phyloP scores from a whole-genome alignment of 2,113 vertebrate genomes.

The Patagioenas fasciata region DNA sequence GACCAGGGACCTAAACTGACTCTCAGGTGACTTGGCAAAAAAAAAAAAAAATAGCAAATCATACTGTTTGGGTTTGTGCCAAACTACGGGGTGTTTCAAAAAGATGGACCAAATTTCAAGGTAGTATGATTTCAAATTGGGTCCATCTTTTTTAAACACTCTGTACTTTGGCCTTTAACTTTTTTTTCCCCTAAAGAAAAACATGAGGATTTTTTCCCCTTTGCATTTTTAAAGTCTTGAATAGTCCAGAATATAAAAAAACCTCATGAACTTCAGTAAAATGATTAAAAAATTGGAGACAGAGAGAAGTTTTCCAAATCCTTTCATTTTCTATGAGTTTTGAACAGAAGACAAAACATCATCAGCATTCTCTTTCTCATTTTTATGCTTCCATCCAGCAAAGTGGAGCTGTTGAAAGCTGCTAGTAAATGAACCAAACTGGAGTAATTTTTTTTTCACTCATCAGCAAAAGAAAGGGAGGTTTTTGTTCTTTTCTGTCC shows the following conservation, averaged over 20 bases:
- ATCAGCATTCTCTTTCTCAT: neutral
- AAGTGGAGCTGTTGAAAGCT: neutral
- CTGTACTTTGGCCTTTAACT: neutral
- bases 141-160: too few relatives aligned
- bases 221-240: neutral
- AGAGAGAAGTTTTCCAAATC: neutral
- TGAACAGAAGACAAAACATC: neutral
- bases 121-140: too few relatives aligned
- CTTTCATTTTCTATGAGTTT: neutral
- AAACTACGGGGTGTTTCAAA: neutral
- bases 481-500: neutral
- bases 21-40: neutral
- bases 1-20: neutral
- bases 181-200: neutral
- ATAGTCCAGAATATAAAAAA: neutral
- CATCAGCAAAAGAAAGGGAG: neutral
- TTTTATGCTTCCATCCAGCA: neutral
- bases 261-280: neutral
- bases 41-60: neutral
- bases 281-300: neutral
- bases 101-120: too few relatives aligned
- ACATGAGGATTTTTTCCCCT: neutral
- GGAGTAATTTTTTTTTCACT: neutral
- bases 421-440: neutral
- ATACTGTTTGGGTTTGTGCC: neutral